phyloP scores from a whole-genome alignment of 2,797 vertebrate genomes.

The Micropoecilia bifurca region DNA sequence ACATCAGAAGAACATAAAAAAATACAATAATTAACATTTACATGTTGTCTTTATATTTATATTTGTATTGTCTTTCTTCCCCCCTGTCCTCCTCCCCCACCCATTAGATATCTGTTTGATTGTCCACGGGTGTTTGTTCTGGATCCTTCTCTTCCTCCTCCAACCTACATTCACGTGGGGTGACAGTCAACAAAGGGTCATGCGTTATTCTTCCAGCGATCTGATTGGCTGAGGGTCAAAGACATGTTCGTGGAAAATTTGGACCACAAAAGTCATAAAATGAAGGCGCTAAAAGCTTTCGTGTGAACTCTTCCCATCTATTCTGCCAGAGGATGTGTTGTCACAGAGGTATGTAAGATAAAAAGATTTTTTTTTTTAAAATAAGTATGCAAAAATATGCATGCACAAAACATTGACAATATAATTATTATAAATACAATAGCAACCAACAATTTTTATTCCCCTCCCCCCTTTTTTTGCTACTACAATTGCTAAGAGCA shows the following conservation, averaged over 20 bases:
- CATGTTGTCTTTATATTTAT: neutral
- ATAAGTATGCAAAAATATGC: neutral
- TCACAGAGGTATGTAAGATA: neutral
- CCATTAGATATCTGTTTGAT: neutral
- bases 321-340: neutral
- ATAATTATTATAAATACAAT: neutral
- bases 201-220: neutral
- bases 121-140: neutral
- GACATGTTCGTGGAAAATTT: slow-evolving; percentile 4
- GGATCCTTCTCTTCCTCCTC: slow-evolving; percentile 1
- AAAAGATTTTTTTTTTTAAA: neutral
- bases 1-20: too few species aligned
- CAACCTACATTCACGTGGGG: neutral
- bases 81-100: accelerated
- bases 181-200: neutral
- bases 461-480: neutral
- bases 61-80: neutral
- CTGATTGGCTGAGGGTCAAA: slow-evolving; percentile 1
- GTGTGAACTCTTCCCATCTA: neutral
- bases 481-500: neutral
- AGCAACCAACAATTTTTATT: neutral
- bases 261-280: neutral
- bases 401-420: neutral
- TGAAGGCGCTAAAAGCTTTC: neutral
- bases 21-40: too few species aligned